Evolutionary conservation across 2,797 vertebrate genomes (phyloP).

Genomic region (Furcifer pardalis): DNA sequence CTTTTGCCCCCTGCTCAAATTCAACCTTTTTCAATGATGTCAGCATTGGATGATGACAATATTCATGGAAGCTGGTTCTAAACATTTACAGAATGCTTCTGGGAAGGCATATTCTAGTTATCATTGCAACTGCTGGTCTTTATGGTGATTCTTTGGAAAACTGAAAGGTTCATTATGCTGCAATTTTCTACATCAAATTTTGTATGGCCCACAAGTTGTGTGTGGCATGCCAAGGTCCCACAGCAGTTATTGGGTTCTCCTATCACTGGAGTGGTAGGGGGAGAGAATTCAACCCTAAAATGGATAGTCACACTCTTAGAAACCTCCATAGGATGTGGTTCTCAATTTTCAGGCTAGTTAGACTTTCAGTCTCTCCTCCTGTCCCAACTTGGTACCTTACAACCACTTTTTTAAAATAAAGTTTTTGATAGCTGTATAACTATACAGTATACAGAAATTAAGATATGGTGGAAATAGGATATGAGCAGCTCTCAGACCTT

Average conservation of each 20-base stretch:
- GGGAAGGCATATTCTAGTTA: background rate
- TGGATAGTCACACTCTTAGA: background rate
- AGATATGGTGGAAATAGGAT: no score
- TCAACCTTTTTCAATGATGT: background rate
- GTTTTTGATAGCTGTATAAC: no score
- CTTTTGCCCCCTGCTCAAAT: background rate
- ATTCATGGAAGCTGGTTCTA: background rate
- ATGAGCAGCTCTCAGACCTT: background rate
- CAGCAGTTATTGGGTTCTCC: no score
- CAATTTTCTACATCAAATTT: background rate
- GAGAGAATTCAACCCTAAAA: background rate
- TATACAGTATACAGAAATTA: no score
- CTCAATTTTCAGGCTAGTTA: no score
- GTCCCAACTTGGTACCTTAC: no score
- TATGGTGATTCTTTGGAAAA: conserved; percentile 9
- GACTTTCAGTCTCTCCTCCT: no score
- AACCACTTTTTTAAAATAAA: no score
- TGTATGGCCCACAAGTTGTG: no score
- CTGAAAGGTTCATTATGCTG: conserved; percentile 4
- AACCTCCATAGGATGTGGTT: background rate
- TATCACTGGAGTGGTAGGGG: no score
- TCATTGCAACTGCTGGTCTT: background rate
- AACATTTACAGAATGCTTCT: background rate
- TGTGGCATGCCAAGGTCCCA: no score
- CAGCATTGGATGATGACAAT: background rate